Evolutionary conservation across 1,140 invertebrate species (phyloP).

Genomic region (Lethrus apterus): DNA sequence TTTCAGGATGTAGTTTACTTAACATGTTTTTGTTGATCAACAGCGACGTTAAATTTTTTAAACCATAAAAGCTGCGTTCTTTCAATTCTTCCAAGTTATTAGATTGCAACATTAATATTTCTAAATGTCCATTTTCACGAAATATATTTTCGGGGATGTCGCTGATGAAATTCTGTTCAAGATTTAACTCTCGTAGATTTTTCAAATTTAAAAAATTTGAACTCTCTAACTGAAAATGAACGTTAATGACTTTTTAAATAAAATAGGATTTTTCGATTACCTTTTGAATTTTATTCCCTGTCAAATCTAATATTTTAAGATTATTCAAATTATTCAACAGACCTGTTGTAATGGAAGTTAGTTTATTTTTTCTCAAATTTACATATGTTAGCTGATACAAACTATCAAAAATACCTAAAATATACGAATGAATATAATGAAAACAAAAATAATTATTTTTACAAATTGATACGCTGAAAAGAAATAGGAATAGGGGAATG

Average conservation of each 20-base stretch:
- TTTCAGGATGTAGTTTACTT: constrained; percentile 26
- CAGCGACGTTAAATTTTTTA: constrained; percentile 33
- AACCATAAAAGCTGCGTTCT: constrained; percentile 32
- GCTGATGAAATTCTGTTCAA: constrained; percentile 35
- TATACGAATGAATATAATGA: too few relatives aligned
- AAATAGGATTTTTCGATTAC: constrained; percentile 18
- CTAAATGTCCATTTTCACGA: constrained; percentile 25
- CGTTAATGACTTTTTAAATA: constrained; percentile 8
- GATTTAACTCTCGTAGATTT: constrained; percentile 33
- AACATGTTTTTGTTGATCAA: constrained; percentile 39
- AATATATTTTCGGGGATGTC: constrained; percentile 34
- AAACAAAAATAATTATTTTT: too few relatives aligned
- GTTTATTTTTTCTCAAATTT: constrained; percentile 47
- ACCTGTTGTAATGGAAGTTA: constrained; percentile 40
- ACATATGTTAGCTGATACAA: constrained; percentile 44
- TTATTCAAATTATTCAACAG: constrained; percentile 42
- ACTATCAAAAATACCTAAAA: constrained; percentile 40
- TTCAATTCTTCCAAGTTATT: constrained; percentile 37
- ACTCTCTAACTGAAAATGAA: constrained; percentile 25
- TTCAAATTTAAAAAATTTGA: constrained; percentile 30
- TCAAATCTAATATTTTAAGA: constrained; percentile 43
- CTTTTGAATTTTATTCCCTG: constrained; percentile 34
- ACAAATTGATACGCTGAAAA: not conserved
- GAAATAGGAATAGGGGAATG: too few relatives aligned
- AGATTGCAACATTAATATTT: constrained; percentile 37